Percentiles rank a stretch among this genome's conserved stretches.
Evolutionary conservation across 2,113 vertebrate genomes (phyloP).

Genomic region (Lycocorax pyrrhopterus): DNA sequence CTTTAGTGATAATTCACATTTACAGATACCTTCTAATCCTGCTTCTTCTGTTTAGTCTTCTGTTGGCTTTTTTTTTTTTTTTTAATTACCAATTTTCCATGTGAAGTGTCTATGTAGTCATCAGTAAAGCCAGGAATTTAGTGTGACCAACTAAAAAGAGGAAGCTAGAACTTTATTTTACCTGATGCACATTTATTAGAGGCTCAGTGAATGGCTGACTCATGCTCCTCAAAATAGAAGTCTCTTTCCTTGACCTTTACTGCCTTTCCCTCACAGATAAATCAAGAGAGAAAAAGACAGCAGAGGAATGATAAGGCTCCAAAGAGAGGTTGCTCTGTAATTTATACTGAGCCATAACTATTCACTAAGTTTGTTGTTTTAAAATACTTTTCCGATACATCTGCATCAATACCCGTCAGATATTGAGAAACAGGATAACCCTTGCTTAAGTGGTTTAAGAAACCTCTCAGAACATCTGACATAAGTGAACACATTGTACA

Average conservation of each 20-base stretch:
- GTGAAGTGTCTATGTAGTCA: background rate
- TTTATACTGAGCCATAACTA: background rate
- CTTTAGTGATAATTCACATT: background rate
- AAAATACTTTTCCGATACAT: constrained; percentile 27
- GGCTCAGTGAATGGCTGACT: background rate
- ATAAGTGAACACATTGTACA: constrained; percentile 43
- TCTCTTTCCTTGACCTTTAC: background rate
- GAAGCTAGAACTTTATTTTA: background rate
- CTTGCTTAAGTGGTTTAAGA: constrained; percentile 63
- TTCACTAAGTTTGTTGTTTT: constrained; percentile 18
- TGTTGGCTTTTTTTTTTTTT: background rate
- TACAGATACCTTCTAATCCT: background rate
- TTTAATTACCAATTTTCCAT: background rate
- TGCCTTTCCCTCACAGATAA: background rate
- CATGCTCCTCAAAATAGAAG: background rate
- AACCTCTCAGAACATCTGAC: constrained; percentile 23
- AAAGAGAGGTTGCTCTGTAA: background rate
- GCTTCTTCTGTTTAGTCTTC: background rate
- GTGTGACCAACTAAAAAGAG: background rate
- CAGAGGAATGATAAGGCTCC: background rate
- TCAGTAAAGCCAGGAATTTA: background rate
- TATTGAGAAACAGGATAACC: constrained; percentile 57
- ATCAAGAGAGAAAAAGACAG: background rate
- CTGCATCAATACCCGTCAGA: background rate
- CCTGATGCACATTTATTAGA: background rate